phyloP scores from a whole-genome alignment of 2,888 invertebrate species.

The Pachliopta kotzebuea region DNA sequence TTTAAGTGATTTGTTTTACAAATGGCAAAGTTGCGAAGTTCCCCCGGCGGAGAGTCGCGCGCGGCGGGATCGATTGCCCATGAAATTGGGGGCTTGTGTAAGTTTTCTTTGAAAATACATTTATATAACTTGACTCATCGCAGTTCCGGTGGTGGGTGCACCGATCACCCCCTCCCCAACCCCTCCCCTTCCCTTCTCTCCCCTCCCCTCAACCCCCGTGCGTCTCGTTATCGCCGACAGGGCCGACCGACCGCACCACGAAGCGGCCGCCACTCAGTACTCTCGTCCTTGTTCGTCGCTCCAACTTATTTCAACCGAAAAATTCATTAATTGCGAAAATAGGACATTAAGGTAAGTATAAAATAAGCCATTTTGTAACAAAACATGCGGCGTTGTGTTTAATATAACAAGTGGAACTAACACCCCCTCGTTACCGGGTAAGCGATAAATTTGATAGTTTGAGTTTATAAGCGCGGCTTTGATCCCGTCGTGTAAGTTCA shows the following conservation, averaged over 20 bases:
- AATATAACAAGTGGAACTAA: too few species aligned
- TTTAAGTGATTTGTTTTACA: not conserved
- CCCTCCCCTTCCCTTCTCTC: too few species aligned
- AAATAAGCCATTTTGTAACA: too few species aligned
- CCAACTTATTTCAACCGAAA: not conserved
- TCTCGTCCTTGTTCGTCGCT: not conserved
- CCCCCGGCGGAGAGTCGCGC: not conserved
- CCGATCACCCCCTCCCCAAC: too few species aligned
- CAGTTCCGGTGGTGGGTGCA: too few species aligned
- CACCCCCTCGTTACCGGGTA: too few species aligned
- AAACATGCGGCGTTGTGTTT: too few species aligned
- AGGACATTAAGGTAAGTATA: not conserved
- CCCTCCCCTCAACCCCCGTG: not conserved
- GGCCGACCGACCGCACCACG: not conserved
- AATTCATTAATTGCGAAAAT: not conserved
- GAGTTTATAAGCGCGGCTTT: too few species aligned
- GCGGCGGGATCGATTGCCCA: not conserved
- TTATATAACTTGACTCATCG: not conserved
- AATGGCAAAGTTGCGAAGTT: not conserved
- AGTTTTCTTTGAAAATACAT: not conserved
- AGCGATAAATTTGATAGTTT: too few species aligned
- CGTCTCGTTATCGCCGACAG: not conserved
- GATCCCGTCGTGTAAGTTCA: too few species aligned
- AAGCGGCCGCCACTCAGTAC: not conserved
- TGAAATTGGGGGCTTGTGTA: not conserved